These are phyloP conservation scores for Xenotilapia leptura DNA, from an alignment of 2,113 vertebrate species.

Conservation along the genomic window DNA sequence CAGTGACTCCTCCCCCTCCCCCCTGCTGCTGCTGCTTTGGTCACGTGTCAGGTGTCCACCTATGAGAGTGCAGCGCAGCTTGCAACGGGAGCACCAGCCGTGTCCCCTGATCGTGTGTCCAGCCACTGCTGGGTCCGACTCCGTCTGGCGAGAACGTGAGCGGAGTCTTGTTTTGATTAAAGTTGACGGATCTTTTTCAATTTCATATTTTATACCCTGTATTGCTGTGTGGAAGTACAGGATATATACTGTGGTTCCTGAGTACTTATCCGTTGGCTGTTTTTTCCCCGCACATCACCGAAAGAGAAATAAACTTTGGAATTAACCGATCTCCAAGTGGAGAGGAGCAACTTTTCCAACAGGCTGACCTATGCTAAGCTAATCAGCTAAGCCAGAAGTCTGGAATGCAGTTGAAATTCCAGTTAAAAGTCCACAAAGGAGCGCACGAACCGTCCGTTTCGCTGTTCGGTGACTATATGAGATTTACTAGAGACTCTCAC, in stretches of 20 bases:
- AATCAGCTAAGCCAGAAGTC: constrained; percentile 35
- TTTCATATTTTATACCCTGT: not conserved
- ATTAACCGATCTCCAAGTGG: constrained; percentile 3
- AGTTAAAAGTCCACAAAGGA: not conserved
- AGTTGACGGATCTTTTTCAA: not conserved
- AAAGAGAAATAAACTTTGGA: not conserved
- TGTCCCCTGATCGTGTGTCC: not conserved
- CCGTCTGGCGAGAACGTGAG: not conserved
- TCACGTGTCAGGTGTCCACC: constrained; percentile 46
- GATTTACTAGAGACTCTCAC: not conserved
- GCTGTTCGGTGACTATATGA: not conserved
- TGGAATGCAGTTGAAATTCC: not conserved
- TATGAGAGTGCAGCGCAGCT: constrained; percentile 35
- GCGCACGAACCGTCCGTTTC: not conserved
- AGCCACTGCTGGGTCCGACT: constrained; percentile 30
- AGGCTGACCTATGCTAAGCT: constrained; percentile 60
- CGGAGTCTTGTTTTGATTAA: constrained; percentile 45
- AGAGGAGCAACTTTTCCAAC: constrained; percentile 39
- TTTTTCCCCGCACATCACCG: not conserved
- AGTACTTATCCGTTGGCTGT: not conserved
- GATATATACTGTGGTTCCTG: not conserved
- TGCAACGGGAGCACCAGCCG: not conserved
- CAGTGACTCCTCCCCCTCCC: constrained; percentile 41
- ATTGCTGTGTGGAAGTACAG: not conserved
- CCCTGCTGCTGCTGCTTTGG: not conserved